These are phyloP conservation scores for Aurelia sp. DNA, from an alignment of 30 jellyfish, hydroid and myxozoan species.

Conservation along the genomic window DNA sequence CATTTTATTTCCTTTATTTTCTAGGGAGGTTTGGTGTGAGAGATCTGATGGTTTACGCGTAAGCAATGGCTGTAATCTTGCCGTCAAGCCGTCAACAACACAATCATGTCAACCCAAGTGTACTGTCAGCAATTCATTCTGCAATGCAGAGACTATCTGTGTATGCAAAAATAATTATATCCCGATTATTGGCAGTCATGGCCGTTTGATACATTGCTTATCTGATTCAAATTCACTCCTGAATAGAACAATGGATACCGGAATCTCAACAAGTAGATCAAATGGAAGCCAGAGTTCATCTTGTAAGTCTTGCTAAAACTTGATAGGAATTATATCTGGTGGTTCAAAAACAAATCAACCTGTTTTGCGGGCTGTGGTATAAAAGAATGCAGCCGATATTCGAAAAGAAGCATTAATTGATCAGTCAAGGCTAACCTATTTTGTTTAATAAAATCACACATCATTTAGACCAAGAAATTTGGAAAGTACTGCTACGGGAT, in stretches of 20 bases:
- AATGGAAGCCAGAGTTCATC: conserved; percentile 22
- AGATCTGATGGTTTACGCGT: conserved; percentile 69
- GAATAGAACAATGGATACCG: conserved; percentile 22
- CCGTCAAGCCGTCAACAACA: conserved; percentile 50
- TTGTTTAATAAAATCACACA: too few relatives aligned
- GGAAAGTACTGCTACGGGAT: too few relatives aligned
- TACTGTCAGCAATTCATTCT: conserved; percentile 50
- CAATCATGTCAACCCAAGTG: conserved; percentile 59
- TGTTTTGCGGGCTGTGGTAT: too few relatives aligned
- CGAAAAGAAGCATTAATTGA: too few relatives aligned
- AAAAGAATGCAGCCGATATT: too few relatives aligned
- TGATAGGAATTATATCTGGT: too few relatives aligned
- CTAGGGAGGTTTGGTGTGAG: conserved; percentile 71
- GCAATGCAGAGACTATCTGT: conserved; percentile 42
- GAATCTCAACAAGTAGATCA: conserved; percentile 18
- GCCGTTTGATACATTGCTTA: conserved; percentile 54
- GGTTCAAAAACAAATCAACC: too few relatives aligned
- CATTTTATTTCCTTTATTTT: not conserved
- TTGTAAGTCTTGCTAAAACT: conserved; percentile 22
- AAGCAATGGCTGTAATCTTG: conserved; percentile 43
- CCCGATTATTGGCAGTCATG: conserved; percentile 59
- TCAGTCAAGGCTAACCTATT: too few relatives aligned
- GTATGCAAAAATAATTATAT: conserved; percentile 41
- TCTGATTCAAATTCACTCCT: conserved; percentile 37
- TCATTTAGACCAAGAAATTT: too few relatives aligned